phyloP scores from a whole-genome alignment of 2,888 invertebrate genomes.

The Xylocampa areola region DNA sequence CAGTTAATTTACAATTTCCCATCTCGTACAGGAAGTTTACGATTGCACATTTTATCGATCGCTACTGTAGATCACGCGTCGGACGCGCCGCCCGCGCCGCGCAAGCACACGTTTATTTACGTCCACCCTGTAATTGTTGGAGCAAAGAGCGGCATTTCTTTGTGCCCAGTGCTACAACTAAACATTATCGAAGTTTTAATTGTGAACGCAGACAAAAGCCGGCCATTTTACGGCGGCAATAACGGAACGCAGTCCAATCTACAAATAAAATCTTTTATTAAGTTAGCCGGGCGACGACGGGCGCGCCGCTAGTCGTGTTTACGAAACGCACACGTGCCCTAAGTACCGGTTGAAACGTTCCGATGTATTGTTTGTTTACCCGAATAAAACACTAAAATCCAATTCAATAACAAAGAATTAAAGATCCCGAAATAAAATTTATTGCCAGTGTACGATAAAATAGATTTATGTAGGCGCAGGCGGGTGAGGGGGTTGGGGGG shows the following conservation, averaged over 20 bases:
- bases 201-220: constrained; percentile 85
- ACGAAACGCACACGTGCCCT: constrained; percentile 84
- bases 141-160: constrained; percentile 86
- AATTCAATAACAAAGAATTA: constrained; percentile 90
- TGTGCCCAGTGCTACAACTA: constrained; percentile 80
- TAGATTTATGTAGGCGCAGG: constrained; percentile 87
- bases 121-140: constrained; percentile 77
- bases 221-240: constrained; percentile 78
- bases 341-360: constrained; percentile 84
- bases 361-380: constrained; percentile 89
- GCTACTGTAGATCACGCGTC: constrained; percentile 76
- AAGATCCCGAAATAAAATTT: constrained; percentile 90
- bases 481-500: constrained; percentile 55
- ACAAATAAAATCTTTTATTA: constrained; percentile 86
- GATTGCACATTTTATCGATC: constrained; percentile 86
- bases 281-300: constrained; percentile 78
- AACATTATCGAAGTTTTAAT: constrained; percentile 87
- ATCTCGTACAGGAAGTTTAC: constrained; percentile 86
- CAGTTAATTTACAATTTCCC: constrained; percentile 86
- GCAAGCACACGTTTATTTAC: constrained; percentile 79
- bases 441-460: constrained; percentile 89
- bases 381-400: constrained; percentile 90
- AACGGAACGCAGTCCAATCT: constrained; percentile 77
- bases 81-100: constrained; percentile 60
- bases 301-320: constrained; percentile 77